Evolutionary conservation across 2,797 vertebrate species (phyloP), one percentile per base, ranked within the genome.

Genomic region (Dromococcyx pavoninus): DNA sequence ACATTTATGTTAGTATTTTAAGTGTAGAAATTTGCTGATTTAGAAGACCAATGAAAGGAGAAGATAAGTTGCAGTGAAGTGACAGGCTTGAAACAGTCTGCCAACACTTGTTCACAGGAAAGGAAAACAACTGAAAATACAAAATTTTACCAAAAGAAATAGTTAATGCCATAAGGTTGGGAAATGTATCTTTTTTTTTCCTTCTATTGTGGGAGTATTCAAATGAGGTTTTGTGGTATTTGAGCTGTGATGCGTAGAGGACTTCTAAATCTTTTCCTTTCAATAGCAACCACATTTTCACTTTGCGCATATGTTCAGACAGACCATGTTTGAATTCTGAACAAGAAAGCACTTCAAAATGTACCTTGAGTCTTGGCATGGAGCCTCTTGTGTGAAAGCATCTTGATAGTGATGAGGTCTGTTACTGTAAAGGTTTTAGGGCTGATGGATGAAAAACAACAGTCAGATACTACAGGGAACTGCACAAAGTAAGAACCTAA

Each of bases 81-180:
- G 57, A 74, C 57, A 50, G 21, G 16, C 74, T 88, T 84, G 56
- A 51, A 94, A 90, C 22, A 18, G 35, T 75, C 51, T 90, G 70
- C 58, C 70, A 87, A 43, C 19, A 39, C 46, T 89, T 75, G 32
- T 32, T 91, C 8, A 2, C 62, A 56, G 25, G 35, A 88, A 80
- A 39, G 30, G 16, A 61, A 89, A 95, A 84, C 37, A 85, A 83
- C 54, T 92, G 86, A 54, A 94, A 95, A 80, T 46, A 69, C 7
- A 71, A 80, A 51, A 76, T 86, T 77, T 80, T 77, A 77, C 46
- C 23, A 17, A 77, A 91, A 77, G 54, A 77, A 79, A 23, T 67
- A 80, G 50, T 44, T 80, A 80, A 53, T 3, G 3, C 30, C 27
- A 73, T 54, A 86, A 75, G 11, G 61, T 25, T 91, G 54, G 46